Base-by-base conservation (phyloP, 2,113 vertebrate species). In the Sander vitreus region DNA sequence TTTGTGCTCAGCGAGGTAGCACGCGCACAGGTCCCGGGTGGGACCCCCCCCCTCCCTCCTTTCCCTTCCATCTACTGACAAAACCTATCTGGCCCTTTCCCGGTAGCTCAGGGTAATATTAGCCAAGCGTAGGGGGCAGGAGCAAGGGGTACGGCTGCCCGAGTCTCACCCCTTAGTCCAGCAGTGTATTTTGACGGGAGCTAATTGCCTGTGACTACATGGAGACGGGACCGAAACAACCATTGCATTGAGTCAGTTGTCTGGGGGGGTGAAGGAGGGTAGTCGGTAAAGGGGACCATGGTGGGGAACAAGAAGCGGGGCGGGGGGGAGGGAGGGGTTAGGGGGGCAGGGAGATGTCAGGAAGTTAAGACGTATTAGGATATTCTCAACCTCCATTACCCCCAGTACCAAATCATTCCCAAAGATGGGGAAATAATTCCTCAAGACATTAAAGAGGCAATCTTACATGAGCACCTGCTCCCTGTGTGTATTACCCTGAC, bases 1-100 rank as follows among this genome's bases (percentile, higher is more conserved):
- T 95, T 95, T 95, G 94, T 95, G 91, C 87, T 93, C 84, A 70
- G 83, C 13, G 39, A 90, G 78, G 91, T 90, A 92, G 84, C 88
- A 92, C 70, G 78, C 65, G 86, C 70, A 80, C 81, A 73, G 68
- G 85, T 88, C 91, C 76, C 62, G 15, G 89, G 76, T 81, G 84
- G 81, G 83, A 54, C 39, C 30, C 73, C 73, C 70, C 59, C 78
- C 72, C 47, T 43, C 30, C 25, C 16, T 23, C 36, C 53, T 73
- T 73, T 76, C 58, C 27, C 76, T 81, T 81, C 86, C 76, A 78
- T 88, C 83, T 73, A 77, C 82, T 78, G 78, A 88, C 88, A 89
- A 89, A 91, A 86, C 63, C 75, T 77, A 86, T 72, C 59, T 84
- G 51, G 63, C 71, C 70, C 55, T 86, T 82, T 83, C 80, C 84